phyloP scores from a whole-genome alignment of 2,888 invertebrate genomes.

The Gonocerus acuteangulatus region DNA sequence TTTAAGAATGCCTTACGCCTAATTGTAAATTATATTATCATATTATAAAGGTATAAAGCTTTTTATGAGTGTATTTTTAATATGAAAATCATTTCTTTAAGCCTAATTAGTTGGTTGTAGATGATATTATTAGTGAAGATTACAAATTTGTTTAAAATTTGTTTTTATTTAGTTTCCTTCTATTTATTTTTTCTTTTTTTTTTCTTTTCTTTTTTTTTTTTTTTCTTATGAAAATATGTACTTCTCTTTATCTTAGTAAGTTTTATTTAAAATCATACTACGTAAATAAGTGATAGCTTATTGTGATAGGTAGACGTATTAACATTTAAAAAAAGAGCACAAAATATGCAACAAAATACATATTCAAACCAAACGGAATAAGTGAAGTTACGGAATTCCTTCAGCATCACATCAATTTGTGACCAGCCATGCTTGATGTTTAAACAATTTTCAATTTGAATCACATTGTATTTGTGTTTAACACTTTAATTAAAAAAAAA shows the following conservation, averaged over 20 bases:
- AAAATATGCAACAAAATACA: no score
- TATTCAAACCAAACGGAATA: no score
- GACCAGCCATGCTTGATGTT: no score
- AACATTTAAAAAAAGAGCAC: no score
- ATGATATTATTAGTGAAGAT: slow-evolving; percentile 1
- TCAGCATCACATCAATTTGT: no score
- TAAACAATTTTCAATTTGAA: no score
- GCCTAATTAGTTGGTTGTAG: slow-evolving; percentile 19
- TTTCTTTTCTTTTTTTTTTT: not conserved
- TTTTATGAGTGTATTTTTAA: slow-evolving; percentile 28
- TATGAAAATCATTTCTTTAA: slow-evolving; percentile 17
- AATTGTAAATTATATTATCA: slow-evolving; percentile 22
- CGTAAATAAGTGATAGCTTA: not conserved
- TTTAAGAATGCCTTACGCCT: slow-evolving; percentile 25
- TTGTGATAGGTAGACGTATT: not conserved
- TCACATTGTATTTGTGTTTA: no score
- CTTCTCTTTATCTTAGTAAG: not conserved
- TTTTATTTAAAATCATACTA: not conserved
- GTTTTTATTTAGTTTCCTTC: not conserved
- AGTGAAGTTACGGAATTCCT: no score
- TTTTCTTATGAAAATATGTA: no score
- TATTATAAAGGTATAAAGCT: slow-evolving; percentile 16
- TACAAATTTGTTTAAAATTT: not conserved
- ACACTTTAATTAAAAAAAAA: no score
- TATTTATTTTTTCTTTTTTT: not conserved